Evolutionary conservation across 2,888 invertebrate genomes (phyloP).

Genomic region (Drosophila paracracens): DNA sequence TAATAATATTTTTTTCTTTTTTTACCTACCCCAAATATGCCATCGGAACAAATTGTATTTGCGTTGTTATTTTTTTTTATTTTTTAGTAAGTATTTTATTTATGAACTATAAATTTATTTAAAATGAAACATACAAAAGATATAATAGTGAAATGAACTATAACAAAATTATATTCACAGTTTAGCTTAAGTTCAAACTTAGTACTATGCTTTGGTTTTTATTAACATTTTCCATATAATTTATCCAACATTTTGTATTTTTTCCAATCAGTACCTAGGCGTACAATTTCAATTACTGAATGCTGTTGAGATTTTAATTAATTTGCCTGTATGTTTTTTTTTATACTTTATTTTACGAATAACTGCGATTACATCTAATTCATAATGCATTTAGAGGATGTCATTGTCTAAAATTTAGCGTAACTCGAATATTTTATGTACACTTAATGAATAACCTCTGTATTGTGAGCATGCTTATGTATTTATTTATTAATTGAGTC

Average conservation of each 20-base stretch:
- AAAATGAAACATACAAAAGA: conserved; percentile 64
- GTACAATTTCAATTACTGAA: conserved; percentile 27
- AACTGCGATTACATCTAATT: conserved; percentile 36
- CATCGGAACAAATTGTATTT: neutral
- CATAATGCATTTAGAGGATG: conserved; percentile 33
- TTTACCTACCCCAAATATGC: neutral
- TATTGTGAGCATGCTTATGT: conserved; percentile 44
- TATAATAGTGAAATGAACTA: conserved; percentile 46
- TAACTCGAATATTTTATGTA: conserved; percentile 58
- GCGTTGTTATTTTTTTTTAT: neutral
- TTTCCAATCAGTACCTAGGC: conserved; percentile 21
- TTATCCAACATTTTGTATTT: conserved; percentile 30
- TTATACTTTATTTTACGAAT: conserved; percentile 39
- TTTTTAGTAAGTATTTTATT: conserved; percentile 53
- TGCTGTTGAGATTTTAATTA: conserved; percentile 32
- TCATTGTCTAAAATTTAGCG: conserved; percentile 38
- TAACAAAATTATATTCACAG: conserved; percentile 59
- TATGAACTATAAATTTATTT: conserved; percentile 48
- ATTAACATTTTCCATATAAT: conserved; percentile 34
- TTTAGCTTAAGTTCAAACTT: conserved; percentile 51
- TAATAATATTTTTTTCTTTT: too few relatives aligned
- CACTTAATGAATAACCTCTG: conserved; percentile 51
- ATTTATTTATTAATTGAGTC: conserved; percentile 49
- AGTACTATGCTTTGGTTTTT: conserved; percentile 39
- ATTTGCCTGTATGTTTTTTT: conserved; percentile 39